Evolutionary conservation across 2,797 vertebrate species (phyloP).

Genomic region (Mergus octosetaceus): DNA sequence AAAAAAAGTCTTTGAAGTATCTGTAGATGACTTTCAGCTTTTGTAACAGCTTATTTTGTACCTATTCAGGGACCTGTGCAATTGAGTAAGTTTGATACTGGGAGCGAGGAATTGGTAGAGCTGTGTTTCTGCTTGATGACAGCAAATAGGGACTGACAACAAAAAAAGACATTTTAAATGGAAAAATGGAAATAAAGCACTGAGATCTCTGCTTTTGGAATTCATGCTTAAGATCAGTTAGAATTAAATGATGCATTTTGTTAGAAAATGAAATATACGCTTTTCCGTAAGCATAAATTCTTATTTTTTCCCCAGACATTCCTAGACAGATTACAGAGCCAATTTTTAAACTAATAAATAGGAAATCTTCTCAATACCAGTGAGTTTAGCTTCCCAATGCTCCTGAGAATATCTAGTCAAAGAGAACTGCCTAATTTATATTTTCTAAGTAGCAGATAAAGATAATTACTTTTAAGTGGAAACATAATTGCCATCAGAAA

Average conservation of each 20-base stretch:
- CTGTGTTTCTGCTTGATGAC: constrained; percentile 7
- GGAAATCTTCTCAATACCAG: background rate
- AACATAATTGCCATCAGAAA: constrained; percentile 26
- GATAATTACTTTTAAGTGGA: constrained; percentile 37
- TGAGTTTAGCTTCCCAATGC: background rate
- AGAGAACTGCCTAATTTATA: constrained; percentile 22
- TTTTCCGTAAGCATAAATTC: background rate
- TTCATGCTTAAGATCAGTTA: constrained; percentile 3
- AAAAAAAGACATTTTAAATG: constrained; percentile 26
- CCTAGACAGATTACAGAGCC: background rate
- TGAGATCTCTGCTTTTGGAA: background rate
- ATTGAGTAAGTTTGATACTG: background rate
- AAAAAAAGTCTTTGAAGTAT: constrained; percentile 20
- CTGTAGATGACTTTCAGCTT: constrained; percentile 9
- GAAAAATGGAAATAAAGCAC: background rate
- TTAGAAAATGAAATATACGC: background rate
- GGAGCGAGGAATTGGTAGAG: background rate
- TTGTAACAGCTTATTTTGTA: constrained; percentile 18
- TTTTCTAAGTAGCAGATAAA: constrained; percentile 45
- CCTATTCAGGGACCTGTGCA: background rate
- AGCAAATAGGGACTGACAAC: background rate
- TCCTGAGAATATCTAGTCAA: constrained; percentile 28
- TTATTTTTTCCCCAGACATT: background rate
- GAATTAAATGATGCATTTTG: background rate
- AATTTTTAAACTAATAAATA: constrained; percentile 27